phyloP scores from a whole-genome alignment of 2,113 vertebrate species.

The Lasiurus borealis region DNA sequence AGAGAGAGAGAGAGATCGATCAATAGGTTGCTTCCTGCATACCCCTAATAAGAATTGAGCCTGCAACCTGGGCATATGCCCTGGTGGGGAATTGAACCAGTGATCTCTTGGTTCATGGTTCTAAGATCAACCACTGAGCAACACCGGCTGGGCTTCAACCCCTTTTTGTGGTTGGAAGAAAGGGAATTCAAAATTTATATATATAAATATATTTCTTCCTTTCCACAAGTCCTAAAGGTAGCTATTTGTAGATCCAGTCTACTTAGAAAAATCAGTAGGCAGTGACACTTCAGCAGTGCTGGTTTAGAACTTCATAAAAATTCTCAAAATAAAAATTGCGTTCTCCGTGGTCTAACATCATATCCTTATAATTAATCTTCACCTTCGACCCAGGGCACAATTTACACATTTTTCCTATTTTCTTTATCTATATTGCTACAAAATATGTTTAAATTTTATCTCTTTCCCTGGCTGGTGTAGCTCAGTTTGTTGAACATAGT shows the following conservation, averaged over 20 bases:
- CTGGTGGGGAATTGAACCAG: too few relatives aligned
- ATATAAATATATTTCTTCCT: constrained; percentile 58
- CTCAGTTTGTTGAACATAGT: neutral
- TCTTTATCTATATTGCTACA: constrained; percentile 6
- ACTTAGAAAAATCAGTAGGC: constrained; percentile 46
- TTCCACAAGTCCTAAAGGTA: constrained; percentile 72
- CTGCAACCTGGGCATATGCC: too few relatives aligned
- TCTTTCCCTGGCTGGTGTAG: neutral
- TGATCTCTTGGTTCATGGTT: too few relatives aligned
- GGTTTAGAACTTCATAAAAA: constrained; percentile 53
- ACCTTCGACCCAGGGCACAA: neutral
- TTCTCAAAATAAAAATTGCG: neutral
- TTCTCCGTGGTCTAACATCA: neutral
- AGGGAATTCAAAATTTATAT: constrained; percentile 35
- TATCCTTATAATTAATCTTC: constrained; percentile 40
- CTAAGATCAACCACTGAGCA: too few relatives aligned
- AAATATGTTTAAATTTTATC: neutral
- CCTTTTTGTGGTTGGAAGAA: constrained; percentile 3
- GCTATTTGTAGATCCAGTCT: constrained; percentile 35
- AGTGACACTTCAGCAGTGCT: constrained; percentile 40
- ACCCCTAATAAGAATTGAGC: too few relatives aligned
- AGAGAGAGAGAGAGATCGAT: too few relatives aligned
- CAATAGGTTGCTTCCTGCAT: too few relatives aligned
- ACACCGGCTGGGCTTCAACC: too few relatives aligned
- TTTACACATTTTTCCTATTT: constrained; percentile 29